Conservation (phyloP, 2,888 invertebrate genomes). For the Lymantria monacha region DNA sequence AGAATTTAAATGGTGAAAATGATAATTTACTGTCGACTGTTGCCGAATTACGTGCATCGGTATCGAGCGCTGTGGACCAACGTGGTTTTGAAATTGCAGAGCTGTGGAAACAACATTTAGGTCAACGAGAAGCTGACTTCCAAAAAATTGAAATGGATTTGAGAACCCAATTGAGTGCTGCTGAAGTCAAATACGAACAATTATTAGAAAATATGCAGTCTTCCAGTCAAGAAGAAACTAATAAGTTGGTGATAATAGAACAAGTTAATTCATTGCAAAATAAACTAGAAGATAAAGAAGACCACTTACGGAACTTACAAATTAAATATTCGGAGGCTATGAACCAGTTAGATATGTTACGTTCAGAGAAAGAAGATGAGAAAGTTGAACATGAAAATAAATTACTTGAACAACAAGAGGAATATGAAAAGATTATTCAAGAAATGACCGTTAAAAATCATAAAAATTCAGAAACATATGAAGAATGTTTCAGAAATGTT, state of each 20-base stretch:
- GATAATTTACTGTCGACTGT: constrained; percentile 70
- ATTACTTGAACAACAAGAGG: constrained; percentile 67
- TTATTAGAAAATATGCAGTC: constrained; percentile 70
- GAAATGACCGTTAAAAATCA: constrained; percentile 50
- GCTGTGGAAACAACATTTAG: constrained; percentile 86
- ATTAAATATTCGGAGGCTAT: constrained; percentile 66
- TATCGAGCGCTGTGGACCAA: constrained; percentile 83
- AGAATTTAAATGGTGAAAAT: constrained; percentile 67
- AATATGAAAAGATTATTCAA: constrained; percentile 64
- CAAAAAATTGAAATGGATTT: constrained; percentile 75
- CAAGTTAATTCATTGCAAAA: constrained; percentile 66
- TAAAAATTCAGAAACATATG: constrained; percentile 39
- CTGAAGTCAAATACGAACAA: constrained; percentile 75
- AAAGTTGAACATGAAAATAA: constrained; percentile 69
- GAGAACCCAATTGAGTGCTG: constrained; percentile 72
- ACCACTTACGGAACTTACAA: constrained; percentile 63
- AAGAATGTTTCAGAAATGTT: constrained; percentile 44
- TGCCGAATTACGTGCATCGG: constrained; percentile 68
- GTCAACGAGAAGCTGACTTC: constrained; percentile 84
- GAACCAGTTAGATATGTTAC: constrained; percentile 63
- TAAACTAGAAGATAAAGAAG: constrained; percentile 72
- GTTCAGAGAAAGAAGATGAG: constrained; percentile 75
- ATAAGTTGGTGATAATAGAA: constrained; percentile 63
- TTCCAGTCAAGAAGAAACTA: constrained; percentile 73
- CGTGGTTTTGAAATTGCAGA: constrained; percentile 86